A percentile compares a stretch with the other conserved stretches of the same genome.
These are phyloP conservation scores for Drosophila mojavensis DNA, from an alignment of 1,140 invertebrate species.

Conservation along the genomic window DNA sequence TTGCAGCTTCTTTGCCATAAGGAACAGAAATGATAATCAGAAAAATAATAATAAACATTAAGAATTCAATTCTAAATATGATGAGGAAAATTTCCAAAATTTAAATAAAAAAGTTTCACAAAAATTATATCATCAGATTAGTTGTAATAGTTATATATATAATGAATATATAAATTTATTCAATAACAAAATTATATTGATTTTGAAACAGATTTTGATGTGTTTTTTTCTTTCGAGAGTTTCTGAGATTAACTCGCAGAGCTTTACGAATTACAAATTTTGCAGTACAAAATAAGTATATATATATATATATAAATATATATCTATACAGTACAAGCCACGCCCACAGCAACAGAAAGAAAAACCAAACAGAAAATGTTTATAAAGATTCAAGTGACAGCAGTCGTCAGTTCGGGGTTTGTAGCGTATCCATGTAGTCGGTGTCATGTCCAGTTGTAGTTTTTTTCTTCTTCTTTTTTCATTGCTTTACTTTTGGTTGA, in stretches of 20 bases:
- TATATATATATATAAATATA: slow-evolving; percentile 19
- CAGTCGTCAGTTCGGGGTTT: slow-evolving; percentile 35
- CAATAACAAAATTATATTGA: slow-evolving; percentile 38
- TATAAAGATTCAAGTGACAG: slow-evolving; percentile 10
- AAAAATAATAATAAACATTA: slow-evolving; percentile 45
- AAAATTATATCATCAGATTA: slow-evolving; percentile 48
- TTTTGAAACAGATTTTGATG: slow-evolving; percentile 46
- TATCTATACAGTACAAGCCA: slow-evolving; percentile 59
- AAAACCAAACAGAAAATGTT: slow-evolving; percentile 1
- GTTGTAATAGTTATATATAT: slow-evolving; percentile 28
- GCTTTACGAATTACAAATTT: slow-evolving; percentile 62
- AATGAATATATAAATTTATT: slow-evolving; percentile 27
- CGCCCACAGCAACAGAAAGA: slow-evolving; percentile 29
- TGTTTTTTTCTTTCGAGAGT: slow-evolving; percentile 13
- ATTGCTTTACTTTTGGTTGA: slow-evolving; percentile 65
- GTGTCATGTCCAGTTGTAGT: slow-evolving; percentile 16
- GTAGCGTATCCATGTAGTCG: slow-evolving; percentile 21
- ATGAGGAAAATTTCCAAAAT: slow-evolving; percentile 55
- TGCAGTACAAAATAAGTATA: slow-evolving; percentile 65
- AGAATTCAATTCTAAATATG: slow-evolving; percentile 74
- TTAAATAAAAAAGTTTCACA: slow-evolving; percentile 56
- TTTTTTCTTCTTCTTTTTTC: not conserved
- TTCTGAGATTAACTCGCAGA: slow-evolving; percentile 38
- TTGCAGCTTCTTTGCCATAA: slow-evolving; percentile 75
- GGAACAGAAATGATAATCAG: slow-evolving; percentile 66